Base-by-base conservation (phyloP, 2,113 vertebrate genomes). In the Polyodon spathula region DNA sequence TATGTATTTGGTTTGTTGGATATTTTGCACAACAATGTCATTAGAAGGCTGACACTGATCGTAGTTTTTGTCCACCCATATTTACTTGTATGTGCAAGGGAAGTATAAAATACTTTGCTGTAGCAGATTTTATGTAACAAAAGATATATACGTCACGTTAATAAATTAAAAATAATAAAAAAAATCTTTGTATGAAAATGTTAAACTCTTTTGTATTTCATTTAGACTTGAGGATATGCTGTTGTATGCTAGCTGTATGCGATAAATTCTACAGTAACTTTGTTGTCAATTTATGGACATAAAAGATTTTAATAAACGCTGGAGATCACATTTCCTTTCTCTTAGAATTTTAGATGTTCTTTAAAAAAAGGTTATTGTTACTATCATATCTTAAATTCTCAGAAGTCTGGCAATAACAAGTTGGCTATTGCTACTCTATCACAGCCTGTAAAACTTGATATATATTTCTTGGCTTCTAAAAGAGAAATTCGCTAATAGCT, bases 111-210 rank as follows among this genome's bases (percentile, higher is more conserved):
- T 88, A 88, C 84, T 92, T 92, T 89, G 86, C 92, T 87, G 85
- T 93, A 92, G 88, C 90, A 92, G 82, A 90, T 90, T 94, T 93
- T 92, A 89, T 92, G 88, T 93, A 92, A 90, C 77, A 87, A 90
- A 91, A 68, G 77, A 87, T 89, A 87, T 79, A 65, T 68, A 72
- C 76, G 77, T 91, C 88, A 87, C 89, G 89, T 89, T 85, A 92
- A 92, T 91, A 91, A 90, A 91, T 85, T 87, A 76, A 78, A 86
- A 86, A 27, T 2, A 27, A 71, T 76, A 77, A 78, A 2, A 27
- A 27, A 27, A 27, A 27, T 27, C 79, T 93, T 94, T 93, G 86
- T 94, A 89, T 84, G 80, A 86, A 89, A 87, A 86, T 70, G 74
- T 68, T 83, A 71, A 66, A 70, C 69, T 76, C 75, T 84, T 87